These are phyloP conservation scores for Anorthoa munda DNA, from an alignment of 2,888 invertebrate species.

Conservation along the genomic window DNA sequence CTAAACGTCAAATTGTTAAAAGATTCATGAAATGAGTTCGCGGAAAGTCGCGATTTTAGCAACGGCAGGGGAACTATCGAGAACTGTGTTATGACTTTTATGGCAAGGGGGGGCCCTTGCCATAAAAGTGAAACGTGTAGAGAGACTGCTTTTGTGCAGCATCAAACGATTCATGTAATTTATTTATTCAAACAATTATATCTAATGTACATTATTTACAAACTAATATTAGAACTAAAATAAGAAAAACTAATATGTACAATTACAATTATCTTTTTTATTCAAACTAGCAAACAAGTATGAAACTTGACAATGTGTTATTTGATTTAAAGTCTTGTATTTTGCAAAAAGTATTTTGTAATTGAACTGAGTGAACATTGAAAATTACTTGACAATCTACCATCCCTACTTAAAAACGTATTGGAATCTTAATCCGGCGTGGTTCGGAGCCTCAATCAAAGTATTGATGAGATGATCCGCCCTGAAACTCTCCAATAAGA, in stretches of 20 bases:
- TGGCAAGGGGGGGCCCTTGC: not conserved
- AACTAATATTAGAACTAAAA: too few relatives aligned
- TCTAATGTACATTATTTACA: too few relatives aligned
- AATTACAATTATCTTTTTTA: too few relatives aligned
- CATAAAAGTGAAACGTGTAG: too few relatives aligned
- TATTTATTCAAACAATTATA: not conserved
- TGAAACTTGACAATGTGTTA: not conserved
- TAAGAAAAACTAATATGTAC: too few relatives aligned
- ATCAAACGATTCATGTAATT: not conserved
- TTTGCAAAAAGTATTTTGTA: too few relatives aligned
- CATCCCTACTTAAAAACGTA: slow-evolving; percentile 46
- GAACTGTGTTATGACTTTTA: slow-evolving; percentile 35
- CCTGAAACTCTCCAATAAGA: slow-evolving; percentile 64
- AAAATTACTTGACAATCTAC: slow-evolving; percentile 25
- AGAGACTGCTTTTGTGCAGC: not conserved
- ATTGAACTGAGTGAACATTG: not conserved
- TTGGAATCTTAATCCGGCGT: slow-evolving; percentile 56
- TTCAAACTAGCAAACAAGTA: not conserved
- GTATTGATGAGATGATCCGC: slow-evolving; percentile 70
- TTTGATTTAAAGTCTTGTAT: not conserved
- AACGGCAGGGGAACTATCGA: slow-evolving; percentile 29
- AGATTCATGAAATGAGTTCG: slow-evolving; percentile 64
- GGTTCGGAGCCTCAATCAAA: slow-evolving; percentile 65
- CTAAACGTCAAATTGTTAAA: slow-evolving; percentile 61
- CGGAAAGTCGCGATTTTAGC: slow-evolving; percentile 41